phyloP scores from a whole-genome alignment of 2,113 vertebrate species.

The Hypocryptadius cinnamomeus region DNA sequence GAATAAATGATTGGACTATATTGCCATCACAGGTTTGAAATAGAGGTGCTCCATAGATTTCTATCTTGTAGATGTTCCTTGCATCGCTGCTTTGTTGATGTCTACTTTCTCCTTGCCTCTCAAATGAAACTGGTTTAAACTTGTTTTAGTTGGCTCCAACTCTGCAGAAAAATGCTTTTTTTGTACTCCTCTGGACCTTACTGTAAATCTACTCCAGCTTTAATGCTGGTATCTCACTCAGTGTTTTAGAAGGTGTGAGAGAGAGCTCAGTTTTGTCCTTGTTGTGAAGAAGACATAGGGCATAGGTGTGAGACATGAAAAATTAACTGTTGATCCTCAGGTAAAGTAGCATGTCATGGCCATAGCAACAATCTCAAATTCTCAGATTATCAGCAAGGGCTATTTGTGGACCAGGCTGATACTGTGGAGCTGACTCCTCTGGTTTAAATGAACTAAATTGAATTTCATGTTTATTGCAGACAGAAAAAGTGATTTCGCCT shows the following conservation, averaged over 20 bases:
- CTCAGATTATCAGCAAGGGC: background rate
- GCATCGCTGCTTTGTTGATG: slow-evolving; percentile 33
- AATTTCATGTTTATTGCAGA: background rate
- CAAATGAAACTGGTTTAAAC: background rate
- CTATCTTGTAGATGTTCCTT: slow-evolving; percentile 35
- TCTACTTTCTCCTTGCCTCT: background rate
- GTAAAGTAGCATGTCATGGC: background rate
- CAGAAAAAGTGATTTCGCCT: background rate
- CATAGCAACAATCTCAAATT: background rate
- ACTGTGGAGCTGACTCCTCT: background rate
- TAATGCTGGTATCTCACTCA: background rate
- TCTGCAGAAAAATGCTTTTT: background rate
- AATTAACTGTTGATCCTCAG: background rate
- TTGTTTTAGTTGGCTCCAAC: background rate
- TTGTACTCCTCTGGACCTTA: background rate
- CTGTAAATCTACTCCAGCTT: background rate
- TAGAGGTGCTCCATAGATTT: background rate
- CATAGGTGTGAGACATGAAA: background rate
- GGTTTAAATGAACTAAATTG: background rate
- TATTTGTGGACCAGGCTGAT: background rate
- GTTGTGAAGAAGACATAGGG: background rate
- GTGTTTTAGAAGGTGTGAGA: background rate
- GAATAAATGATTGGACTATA: background rate
- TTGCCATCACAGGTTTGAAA: background rate
- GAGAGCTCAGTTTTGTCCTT: background rate